A percentile compares a stretch with the other conserved stretches of the same genome.
These are phyloP conservation scores for Trisateles emortualis DNA, from an alignment of 2,888 invertebrate genomes.

Conservation along the genomic window DNA sequence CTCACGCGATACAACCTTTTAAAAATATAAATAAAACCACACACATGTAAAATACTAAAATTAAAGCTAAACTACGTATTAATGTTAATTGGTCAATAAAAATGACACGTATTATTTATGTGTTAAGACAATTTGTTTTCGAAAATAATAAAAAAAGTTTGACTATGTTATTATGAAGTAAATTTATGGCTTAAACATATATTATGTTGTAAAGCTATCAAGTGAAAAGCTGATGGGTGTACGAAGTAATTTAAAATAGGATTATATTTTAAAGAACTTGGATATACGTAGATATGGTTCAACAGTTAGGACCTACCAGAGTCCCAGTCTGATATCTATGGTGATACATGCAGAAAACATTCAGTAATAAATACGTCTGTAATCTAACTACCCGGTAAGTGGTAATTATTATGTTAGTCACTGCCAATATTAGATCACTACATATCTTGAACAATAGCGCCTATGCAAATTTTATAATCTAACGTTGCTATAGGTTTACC, in stretches of 20 bases:
- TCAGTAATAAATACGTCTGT: constrained; percentile 3
- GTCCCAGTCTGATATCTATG: background rate
- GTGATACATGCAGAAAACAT: background rate
- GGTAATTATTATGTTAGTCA: constrained; percentile 9
- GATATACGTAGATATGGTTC: too few relatives aligned
- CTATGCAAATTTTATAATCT: constrained; percentile 4
- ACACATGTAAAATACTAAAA: constrained; percentile 4
- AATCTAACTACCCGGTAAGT: constrained; percentile 1
- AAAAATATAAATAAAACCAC: constrained; percentile 18
- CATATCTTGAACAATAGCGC: constrained; percentile 10
- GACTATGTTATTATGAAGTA: constrained; percentile 24
- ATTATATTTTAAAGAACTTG: background rate
- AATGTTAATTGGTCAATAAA: constrained; percentile 37
- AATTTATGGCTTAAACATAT: constrained; percentile 40
- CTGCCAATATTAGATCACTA: constrained; percentile 9
- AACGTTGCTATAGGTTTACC: background rate
- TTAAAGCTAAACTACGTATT: constrained; percentile 17
- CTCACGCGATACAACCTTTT: constrained; percentile 34
- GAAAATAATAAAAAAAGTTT: constrained; percentile 25
- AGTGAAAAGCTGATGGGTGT: background rate
- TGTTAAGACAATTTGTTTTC: constrained; percentile 23
- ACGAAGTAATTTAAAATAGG: background rate
- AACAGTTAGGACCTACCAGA: too few relatives aligned
- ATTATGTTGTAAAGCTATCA: background rate
- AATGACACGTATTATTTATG: constrained; percentile 39